phyloP scores from a whole-genome alignment of 53 echinoderm and acorn worm genomes.

The Crossaster papposus region DNA sequence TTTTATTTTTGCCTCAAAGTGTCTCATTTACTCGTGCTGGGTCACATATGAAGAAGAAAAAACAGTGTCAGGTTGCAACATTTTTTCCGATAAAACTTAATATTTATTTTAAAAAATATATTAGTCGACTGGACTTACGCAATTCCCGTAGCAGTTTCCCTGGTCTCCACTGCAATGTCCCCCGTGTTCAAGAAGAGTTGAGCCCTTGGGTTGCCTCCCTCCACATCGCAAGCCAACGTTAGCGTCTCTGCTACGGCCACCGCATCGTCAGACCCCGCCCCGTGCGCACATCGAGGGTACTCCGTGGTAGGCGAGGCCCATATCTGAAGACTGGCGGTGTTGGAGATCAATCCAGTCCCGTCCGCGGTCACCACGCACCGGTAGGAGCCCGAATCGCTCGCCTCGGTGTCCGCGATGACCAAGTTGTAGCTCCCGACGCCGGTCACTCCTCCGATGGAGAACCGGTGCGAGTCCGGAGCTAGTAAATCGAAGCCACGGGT shows the following conservation, averaged over 20 bases:
- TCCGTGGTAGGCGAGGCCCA: conserved; percentile 67
- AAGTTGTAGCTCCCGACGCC: conserved; percentile 63
- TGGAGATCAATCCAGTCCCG: conserved; percentile 63
- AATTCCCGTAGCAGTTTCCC: conserved; percentile 17
- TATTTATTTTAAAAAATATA: too few relatives aligned
- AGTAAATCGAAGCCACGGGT: conserved; percentile 64
- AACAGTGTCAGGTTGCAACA: too few relatives aligned
- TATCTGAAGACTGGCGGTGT: conserved; percentile 65
- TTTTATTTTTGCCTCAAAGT: too few relatives aligned
- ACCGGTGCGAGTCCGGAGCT: conserved; percentile 53
- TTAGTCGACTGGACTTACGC: conserved; percentile 1
- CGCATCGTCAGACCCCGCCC: conserved; percentile 53
- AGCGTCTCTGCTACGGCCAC: conserved; percentile 73
- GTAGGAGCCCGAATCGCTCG: conserved; percentile 68
- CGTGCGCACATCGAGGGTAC: too few relatives aligned
- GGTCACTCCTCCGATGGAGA: conserved; percentile 36
- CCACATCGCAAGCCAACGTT: conserved; percentile 68
- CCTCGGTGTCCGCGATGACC: conserved; percentile 47
- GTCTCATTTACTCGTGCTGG: too few relatives aligned
- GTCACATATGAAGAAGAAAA: too few relatives aligned
- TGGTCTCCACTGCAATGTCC: conserved; percentile 36
- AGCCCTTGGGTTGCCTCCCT: conserved; percentile 74
- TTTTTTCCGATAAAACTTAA: too few relatives aligned
- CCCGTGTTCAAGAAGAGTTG: conserved; percentile 63
- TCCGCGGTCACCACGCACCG: conserved; percentile 66